A percentile compares a stretch with the other conserved stretches of the same genome.
Conservation (phyloP, 2,888 invertebrate species). For the Polydrusus pterygomalis region DNA sequence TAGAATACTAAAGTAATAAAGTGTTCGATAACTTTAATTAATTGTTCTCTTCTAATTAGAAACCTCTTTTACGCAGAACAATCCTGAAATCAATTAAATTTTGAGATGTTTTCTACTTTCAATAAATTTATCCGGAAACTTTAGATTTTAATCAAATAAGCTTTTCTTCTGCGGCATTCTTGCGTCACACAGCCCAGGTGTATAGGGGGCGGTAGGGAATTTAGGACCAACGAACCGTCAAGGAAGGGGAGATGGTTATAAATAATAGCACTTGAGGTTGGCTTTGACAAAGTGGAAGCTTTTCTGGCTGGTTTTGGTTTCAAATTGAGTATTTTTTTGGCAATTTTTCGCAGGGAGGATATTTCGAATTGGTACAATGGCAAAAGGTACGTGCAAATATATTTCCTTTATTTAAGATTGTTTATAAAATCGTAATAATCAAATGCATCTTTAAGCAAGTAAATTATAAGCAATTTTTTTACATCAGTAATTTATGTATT, state of each 20-base stretch:
- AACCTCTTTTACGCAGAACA: too few species aligned
- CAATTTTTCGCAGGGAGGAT: neutral
- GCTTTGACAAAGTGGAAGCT: slow-evolving; percentile 34
- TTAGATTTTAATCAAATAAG: slow-evolving; percentile 32
- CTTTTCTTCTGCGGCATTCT: slow-evolving; percentile 16
- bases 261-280: slow-evolving; percentile 38
- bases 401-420: too few species aligned
- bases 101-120: slow-evolving; percentile 5
- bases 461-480: too few species aligned
- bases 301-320: slow-evolving; percentile 25
- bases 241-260: slow-evolving; percentile 28
- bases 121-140: slow-evolving; percentile 8
- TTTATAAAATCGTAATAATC: too few species aligned
- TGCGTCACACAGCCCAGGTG: slow-evolving; percentile 11
- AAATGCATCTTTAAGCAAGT: too few species aligned
- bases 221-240: slow-evolving; percentile 36
- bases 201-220: slow-evolving; percentile 2
- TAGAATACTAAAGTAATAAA: too few species aligned
- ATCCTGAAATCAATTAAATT: slow-evolving; percentile 17
- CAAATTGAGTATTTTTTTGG: slow-evolving; percentile 4
- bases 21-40: neutral
- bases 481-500: too few species aligned
- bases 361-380: neutral
- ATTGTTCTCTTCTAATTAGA: neutral
- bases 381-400: too few species aligned